Conservation (phyloP, 2,888 invertebrate species). For the Pantelozetes paolii region DNA sequence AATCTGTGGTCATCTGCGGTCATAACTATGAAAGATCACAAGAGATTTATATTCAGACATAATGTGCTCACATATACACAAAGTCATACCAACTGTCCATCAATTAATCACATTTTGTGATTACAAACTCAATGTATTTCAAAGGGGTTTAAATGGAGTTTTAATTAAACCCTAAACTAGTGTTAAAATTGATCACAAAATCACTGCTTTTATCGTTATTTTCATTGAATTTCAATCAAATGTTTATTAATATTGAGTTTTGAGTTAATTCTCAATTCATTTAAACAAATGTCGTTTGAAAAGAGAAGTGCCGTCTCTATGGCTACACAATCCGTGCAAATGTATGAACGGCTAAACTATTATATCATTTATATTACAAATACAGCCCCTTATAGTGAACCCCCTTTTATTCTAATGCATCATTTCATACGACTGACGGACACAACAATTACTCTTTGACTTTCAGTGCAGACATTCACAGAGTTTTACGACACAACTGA, state of each 20-base stretch:
- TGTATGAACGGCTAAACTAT: background rate
- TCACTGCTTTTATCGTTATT: too few species aligned
- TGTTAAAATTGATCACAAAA: too few species aligned
- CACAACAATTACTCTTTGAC: constrained; percentile 17
- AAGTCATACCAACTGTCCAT: background rate
- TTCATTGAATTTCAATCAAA: too few species aligned
- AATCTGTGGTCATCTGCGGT: constrained; percentile 19
- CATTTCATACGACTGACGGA: constrained; percentile 12
- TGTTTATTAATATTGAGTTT: too few species aligned
- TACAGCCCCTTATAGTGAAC: background rate
- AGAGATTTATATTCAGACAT: constrained; percentile 13
- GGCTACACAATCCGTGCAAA: constrained; percentile 5
- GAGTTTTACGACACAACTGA: background rate
- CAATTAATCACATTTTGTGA: too few species aligned
- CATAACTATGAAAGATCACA: background rate
- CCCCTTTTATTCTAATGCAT: background rate
- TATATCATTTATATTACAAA: background rate
- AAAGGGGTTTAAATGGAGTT: too few species aligned
- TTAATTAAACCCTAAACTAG: too few species aligned
- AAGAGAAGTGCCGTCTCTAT: constrained; percentile 9
- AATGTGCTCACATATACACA: background rate
- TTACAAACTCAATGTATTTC: too few species aligned
- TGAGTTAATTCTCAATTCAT: constrained; percentile 1
- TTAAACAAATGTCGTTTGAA: background rate
- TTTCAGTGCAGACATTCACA: background rate